A percentile compares a stretch with the other conserved stretches of the same genome.
Evolutionary conservation across 2,888 invertebrate genomes (phyloP).

Genomic region (Stenichneumon culpator): DNA sequence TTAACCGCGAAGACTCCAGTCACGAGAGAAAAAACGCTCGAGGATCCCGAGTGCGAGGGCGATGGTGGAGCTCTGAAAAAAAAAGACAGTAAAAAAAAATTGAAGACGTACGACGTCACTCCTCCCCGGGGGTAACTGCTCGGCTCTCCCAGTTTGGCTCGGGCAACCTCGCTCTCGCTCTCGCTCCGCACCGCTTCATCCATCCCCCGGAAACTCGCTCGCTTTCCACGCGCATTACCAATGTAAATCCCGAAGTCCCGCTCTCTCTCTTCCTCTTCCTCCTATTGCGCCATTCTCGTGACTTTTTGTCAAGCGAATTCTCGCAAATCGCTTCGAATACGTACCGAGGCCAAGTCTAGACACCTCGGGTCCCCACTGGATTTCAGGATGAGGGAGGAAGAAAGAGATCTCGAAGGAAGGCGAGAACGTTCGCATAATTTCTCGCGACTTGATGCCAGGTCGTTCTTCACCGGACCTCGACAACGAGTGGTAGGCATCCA

Average conservation of each 20-base stretch:
- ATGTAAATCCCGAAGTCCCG: constrained; percentile 77
- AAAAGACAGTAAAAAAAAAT: constrained; percentile 39
- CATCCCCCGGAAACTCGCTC: constrained; percentile 67
- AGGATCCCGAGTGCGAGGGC: constrained; percentile 39
- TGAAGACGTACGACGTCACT: constrained; percentile 61
- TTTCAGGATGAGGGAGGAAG: constrained; percentile 46
- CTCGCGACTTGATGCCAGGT: constrained; percentile 79
- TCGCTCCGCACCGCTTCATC: constrained; percentile 51
- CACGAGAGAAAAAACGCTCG: constrained; percentile 51
- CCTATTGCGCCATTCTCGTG: constrained; percentile 65
- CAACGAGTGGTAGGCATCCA: constrained; percentile 47
- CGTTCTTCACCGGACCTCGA: constrained; percentile 76
- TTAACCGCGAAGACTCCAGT: constrained; percentile 43
- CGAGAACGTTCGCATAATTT: constrained; percentile 77
- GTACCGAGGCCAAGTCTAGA: constrained; percentile 78
- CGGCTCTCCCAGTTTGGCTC: constrained; percentile 62
- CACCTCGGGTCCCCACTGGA: constrained; percentile 74
- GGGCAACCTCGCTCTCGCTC: constrained; percentile 62
- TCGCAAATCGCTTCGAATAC: constrained; percentile 82
- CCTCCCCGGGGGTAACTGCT: constrained; percentile 58
- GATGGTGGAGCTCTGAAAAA: constrained; percentile 5
- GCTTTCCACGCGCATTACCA: constrained; percentile 77
- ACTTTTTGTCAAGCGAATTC: constrained; percentile 81
- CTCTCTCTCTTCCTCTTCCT: constrained; percentile 31
- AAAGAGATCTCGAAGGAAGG: constrained; percentile 4